Conservation (phyloP, 2,888 invertebrate species). For the Drosophila niveifrons region DNA sequence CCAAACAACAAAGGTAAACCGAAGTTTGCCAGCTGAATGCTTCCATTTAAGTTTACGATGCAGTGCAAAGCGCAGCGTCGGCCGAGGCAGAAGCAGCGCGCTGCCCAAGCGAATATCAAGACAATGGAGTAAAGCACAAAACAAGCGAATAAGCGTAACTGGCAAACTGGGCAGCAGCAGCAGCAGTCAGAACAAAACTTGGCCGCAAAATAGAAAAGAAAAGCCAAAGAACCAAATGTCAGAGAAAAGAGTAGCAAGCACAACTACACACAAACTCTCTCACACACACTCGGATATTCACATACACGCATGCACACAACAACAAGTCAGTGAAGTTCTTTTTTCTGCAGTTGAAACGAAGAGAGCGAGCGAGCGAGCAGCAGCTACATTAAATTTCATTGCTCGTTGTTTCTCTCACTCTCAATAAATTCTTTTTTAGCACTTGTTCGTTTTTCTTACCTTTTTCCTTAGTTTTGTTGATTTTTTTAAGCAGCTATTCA, state of each 20-base stretch:
- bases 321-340: constrained; percentile 32
- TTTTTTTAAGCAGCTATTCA: constrained; percentile 25
- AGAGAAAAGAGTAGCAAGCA: constrained; percentile 48
- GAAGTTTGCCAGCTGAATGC: constrained; percentile 42
- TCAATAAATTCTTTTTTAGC: constrained; percentile 42
- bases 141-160: constrained; percentile 71
- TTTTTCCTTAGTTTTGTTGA: constrained; percentile 18
- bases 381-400: constrained; percentile 27
- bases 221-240: constrained; percentile 58
- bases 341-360: constrained; percentile 32
- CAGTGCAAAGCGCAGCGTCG: constrained; percentile 47
- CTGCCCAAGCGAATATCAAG: constrained; percentile 58
- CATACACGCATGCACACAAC: constrained; percentile 14
- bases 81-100: constrained; percentile 21
- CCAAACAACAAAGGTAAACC: not conserved
- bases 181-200: constrained; percentile 64
- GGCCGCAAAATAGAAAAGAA: constrained; percentile 68
- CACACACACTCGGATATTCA: constrained; percentile 18
- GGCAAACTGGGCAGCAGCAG: constrained; percentile 36
- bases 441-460: constrained; percentile 36
- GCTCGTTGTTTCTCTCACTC: constrained; percentile 16
- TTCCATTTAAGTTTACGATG: constrained; percentile 48
- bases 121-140: constrained; percentile 65
- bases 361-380: constrained; percentile 27
- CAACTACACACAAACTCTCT: constrained; percentile 32